A percentile compares a stretch with the other conserved stretches of the same genome.
Evolutionary conservation across 2,888 invertebrate species (phyloP).

Genomic region (Drosophila trichaetosa): DNA sequence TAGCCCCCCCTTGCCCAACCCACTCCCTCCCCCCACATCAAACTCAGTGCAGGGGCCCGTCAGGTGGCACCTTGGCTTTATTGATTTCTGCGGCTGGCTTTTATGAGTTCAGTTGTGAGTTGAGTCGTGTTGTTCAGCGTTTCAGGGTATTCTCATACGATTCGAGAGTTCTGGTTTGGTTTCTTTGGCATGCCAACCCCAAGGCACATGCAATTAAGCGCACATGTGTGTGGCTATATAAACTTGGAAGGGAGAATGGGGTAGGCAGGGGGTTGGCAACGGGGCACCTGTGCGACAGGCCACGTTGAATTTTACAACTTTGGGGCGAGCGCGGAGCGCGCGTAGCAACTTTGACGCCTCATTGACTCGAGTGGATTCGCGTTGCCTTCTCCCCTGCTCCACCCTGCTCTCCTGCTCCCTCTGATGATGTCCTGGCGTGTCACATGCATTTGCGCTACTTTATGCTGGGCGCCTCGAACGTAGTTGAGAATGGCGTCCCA

Average conservation of each 20-base stretch:
- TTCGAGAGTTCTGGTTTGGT: conserved; percentile 28
- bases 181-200: conserved; percentile 57
- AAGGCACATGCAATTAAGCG: conserved; percentile 81
- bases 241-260: neutral
- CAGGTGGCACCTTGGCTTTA: conserved; percentile 81
- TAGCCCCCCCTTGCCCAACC: neutral
- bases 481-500: conserved; percentile 60
- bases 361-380: conserved; percentile 76
- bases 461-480: conserved; percentile 51
- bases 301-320: conserved; percentile 81
- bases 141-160: conserved; percentile 15
- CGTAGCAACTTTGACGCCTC: conserved; percentile 78
- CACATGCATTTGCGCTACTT: conserved; percentile 78
- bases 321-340: conserved; percentile 64
- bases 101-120: conserved; percentile 65
- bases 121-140: conserved; percentile 29
- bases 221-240: conserved; percentile 73
- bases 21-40: neutral
- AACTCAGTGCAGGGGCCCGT: conserved; percentile 1
- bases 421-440: conserved; percentile 61
- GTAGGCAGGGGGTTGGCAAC: neutral
- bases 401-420: neutral
- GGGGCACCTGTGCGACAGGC: conserved; percentile 70
- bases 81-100: conserved; percentile 81
- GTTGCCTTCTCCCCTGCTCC: conserved; percentile 22